Evolutionary conservation across 2,797 vertebrate genomes (phyloP), one percentile per base, ranked within the genome.

Genomic region (Gallinago stenura): DNA sequence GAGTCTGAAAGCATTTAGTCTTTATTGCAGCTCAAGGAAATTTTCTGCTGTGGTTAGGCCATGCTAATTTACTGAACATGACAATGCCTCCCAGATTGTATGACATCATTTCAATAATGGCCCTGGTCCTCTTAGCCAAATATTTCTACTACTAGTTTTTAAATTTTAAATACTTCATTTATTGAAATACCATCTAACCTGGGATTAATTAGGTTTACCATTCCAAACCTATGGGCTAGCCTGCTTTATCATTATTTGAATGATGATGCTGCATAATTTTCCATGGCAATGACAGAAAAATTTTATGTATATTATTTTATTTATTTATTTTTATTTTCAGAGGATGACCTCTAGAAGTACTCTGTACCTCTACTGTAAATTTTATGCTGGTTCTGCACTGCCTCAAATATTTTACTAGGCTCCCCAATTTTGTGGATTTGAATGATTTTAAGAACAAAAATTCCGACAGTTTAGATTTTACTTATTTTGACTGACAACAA

Each of bases 1-100:
- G 98, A 98, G 98, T 98, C 98, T 98, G 97, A 98, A 98, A 98
- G 98, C 98, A 97, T 98, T 98, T 98, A 98, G 98, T 97, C 98
- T 98, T 98, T 98, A 98, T 98, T 98, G 98, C 97, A 98, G 98
- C 98, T 98, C 97, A 98, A 98, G 98, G 98, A 98, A 98, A 98
- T 97, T 97, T 98, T 98, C 97, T 98, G 96, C 98, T 98, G 96
- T 98, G 98, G 97, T 97, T 98, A 98, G 98, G 94, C 98, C 97
- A 97, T 98, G 97, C 98, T 98, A 98, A 98, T 98, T 98, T 98
- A 98, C 97, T 95, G 97, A 98, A 98, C 95, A 97, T 97, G 98
- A 98, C 98, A 98, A 98, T 98, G 97, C 97, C 97, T 98, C 97
- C 97, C 96, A 97, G 94, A 96, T 96, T 96, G 88, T 96, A 87